Conservation (phyloP, 2,797 vertebrate species). For the Leptatherina wallacei region DNA sequence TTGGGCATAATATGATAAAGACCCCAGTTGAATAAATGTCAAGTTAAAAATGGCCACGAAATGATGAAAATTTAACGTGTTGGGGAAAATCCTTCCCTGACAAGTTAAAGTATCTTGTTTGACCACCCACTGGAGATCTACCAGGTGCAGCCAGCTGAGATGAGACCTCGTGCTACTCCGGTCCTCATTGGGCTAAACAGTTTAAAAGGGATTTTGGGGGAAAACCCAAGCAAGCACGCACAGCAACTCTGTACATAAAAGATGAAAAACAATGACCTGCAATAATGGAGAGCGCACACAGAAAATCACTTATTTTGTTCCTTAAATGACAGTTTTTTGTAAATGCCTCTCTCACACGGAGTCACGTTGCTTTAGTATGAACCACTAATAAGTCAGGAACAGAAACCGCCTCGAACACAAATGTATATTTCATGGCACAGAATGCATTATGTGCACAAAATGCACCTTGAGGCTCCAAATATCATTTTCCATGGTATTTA, state of each 20-base stretch:
- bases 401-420: conserved; percentile 16
- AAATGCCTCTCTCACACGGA: not conserved
- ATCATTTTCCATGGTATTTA: conserved; percentile 31
- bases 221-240: conserved; percentile 7
- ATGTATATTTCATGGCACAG: conserved; percentile 64
- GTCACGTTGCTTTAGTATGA: conserved; percentile 18
- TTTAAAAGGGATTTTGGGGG: not conserved
- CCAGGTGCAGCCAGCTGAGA: not conserved
- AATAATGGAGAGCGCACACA: not conserved
- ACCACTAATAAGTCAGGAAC: conserved; percentile 36
- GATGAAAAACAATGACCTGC: conserved; percentile 9
- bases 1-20: conserved; percentile 9
- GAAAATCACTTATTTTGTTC: not conserved
- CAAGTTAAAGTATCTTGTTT: not conserved
- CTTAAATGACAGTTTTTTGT: not conserved
- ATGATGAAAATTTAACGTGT: not conserved
- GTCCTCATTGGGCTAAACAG: not conserved
- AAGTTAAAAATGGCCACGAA: not conserved
- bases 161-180: not conserved
- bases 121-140: not conserved
- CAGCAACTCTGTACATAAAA: conserved; percentile 16
- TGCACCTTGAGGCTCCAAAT: conserved; percentile 50
- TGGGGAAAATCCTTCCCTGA: not conserved
- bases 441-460: conserved; percentile 58
- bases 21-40: not conserved